Evolutionary conservation across 2,797 vertebrate genomes (phyloP).

Genomic region (Sternotherus odoratus): DNA sequence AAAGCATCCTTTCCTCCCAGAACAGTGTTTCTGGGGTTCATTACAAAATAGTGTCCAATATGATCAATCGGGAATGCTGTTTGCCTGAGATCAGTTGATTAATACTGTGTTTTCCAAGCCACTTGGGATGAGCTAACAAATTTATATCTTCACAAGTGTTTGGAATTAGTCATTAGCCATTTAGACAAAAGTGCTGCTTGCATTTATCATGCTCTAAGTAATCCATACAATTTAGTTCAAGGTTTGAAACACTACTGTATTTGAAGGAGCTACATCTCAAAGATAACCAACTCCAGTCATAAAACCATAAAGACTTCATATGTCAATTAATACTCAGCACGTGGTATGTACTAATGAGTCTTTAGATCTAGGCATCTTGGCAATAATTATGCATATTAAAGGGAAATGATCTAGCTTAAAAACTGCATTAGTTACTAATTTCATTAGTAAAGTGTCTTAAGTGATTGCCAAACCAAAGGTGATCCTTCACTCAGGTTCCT

Average conservation of each 20-base stretch:
- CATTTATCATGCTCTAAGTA: neutral
- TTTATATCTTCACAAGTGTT: neutral
- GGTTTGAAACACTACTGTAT: neutral
- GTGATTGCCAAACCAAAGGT: neutral
- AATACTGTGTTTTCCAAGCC: neutral
- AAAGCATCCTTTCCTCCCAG: neutral
- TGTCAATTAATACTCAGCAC: conserved; percentile 29
- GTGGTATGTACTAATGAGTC: conserved; percentile 42
- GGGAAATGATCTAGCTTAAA: neutral
- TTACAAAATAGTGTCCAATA: neutral
- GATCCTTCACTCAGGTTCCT: neutral
- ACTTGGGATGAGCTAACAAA: neutral
- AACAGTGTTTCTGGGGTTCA: fast-evolving
- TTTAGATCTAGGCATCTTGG: neutral
- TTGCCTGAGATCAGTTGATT: neutral
- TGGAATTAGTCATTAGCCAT: neutral
- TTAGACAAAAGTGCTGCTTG: neutral
- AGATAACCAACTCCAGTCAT: neutral
- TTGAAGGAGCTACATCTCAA: neutral
- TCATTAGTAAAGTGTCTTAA: neutral
- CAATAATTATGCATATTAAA: neutral
- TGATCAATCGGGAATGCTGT: neutral
- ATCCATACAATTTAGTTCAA: neutral
- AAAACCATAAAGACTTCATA: neutral
- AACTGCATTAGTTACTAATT: neutral